Percentiles rank a stretch among this genome's conserved stretches.
These are phyloP conservation scores for Sceloporus tristichus DNA, from an alignment of 2,113 vertebrate species.

Conservation along the genomic window DNA sequence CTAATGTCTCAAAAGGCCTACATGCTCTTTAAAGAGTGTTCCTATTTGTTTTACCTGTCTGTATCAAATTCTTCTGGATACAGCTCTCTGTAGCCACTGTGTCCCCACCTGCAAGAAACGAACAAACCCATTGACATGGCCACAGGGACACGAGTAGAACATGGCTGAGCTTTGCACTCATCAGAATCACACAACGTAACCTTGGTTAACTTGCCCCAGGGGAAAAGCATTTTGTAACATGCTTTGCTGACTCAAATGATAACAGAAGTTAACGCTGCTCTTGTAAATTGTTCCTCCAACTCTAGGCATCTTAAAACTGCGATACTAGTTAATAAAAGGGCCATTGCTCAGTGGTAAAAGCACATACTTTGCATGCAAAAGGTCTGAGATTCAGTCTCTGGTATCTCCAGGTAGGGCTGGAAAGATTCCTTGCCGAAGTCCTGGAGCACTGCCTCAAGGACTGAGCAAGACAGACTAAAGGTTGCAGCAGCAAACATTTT, in stretches of 20 bases:
- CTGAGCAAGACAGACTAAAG: neutral
- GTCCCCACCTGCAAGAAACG: conserved; percentile 86
- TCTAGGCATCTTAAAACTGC: too few species aligned
- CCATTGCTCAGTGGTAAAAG: neutral
- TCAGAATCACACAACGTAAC: neutral
- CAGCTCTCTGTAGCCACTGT: conserved; percentile 97
- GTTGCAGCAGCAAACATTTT: neutral
- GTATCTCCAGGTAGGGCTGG: neutral
- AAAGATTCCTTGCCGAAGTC: neutral
- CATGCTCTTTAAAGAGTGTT: too few species aligned
- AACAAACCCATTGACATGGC: conserved; percentile 43
- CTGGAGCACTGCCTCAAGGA: neutral
- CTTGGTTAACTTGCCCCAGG: neutral
- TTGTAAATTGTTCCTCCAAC: too few species aligned
- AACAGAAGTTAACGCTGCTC: too few species aligned
- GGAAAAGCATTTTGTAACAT: neutral
- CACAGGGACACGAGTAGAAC: neutral
- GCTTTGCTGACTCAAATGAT: neutral
- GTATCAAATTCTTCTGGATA: conserved; percentile 96
- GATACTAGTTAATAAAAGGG: neutral
- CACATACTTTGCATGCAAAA: too few species aligned
- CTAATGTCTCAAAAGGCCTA: neutral
- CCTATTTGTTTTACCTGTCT: conserved; percentile 82
- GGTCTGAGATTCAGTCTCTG: too few species aligned
- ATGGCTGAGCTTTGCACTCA: neutral